These are phyloP conservation scores for Bagarius yarrelli DNA, from an alignment of 2,113 vertebrate genomes.

Conservation along the genomic window DNA sequence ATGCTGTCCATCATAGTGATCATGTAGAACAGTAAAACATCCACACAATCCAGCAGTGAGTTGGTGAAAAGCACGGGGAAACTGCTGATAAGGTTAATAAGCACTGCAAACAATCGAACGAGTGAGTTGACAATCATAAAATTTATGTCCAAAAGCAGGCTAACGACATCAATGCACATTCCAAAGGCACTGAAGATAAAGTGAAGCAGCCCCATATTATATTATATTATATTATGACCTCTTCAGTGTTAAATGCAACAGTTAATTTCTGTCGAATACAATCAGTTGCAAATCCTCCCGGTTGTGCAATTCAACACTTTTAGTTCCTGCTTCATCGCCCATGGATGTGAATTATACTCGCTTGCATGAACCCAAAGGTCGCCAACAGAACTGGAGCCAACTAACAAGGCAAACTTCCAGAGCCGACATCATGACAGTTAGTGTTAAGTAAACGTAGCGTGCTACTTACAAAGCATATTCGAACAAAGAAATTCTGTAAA, in stretches of 20 bases:
- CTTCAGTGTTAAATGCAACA: background rate
- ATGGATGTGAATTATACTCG: background rate
- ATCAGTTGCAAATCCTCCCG: background rate
- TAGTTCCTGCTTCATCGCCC: background rate
- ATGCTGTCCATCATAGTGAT: slow-evolving; percentile 64
- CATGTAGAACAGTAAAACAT: slow-evolving; percentile 64
- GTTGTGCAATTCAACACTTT: too few species aligned
- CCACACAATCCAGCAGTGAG: slow-evolving; percentile 70
- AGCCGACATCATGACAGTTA: background rate
- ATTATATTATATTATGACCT: background rate
- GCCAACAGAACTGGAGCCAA: background rate
- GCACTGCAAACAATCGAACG: slow-evolving; percentile 72
- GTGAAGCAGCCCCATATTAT: slow-evolving; percentile 79
- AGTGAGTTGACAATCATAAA: slow-evolving; percentile 84
- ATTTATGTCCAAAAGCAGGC: slow-evolving; percentile 85
- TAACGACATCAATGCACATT: slow-evolving; percentile 75
- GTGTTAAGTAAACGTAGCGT: background rate
- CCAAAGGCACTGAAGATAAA: slow-evolving; percentile 75
- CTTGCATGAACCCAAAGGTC: background rate
- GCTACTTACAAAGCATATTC: background rate
- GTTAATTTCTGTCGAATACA: background rate
- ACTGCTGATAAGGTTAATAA: slow-evolving; percentile 71
- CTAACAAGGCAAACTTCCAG: slow-evolving; percentile 10
- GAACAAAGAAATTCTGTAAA: background rate
- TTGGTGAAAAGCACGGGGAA: slow-evolving; percentile 73